phyloP scores from a whole-genome alignment of 2,113 vertebrate species.

The Nibea coibor region DNA sequence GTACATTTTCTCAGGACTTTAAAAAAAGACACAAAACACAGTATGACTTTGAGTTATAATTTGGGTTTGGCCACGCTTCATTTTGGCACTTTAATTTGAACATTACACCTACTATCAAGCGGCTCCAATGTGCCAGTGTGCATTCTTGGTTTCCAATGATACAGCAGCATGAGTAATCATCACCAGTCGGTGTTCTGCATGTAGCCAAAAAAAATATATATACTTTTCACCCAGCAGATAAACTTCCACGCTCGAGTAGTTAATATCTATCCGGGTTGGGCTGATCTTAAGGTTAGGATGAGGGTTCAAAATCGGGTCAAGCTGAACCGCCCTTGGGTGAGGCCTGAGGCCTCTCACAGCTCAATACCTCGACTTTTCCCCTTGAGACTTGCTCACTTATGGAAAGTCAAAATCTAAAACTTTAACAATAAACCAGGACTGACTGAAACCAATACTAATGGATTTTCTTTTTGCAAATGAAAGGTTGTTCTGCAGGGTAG shows the following conservation, averaged over 20 bases:
- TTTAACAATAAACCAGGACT: background rate
- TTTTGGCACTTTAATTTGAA: background rate
- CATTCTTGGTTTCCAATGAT: background rate
- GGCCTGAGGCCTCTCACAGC: background rate
- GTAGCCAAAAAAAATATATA: background rate
- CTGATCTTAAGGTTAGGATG: background rate
- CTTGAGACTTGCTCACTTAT: background rate
- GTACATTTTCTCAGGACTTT: background rate
- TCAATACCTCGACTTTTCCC: background rate
- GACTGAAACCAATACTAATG: conserved; percentile 10
- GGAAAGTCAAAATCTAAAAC: background rate
- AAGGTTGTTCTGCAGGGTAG: background rate
- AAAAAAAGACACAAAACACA: background rate
- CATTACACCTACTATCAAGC: background rate
- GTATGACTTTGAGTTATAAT: background rate
- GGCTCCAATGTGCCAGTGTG: background rate
- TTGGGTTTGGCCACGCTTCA: background rate
- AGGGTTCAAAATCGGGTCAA: background rate
- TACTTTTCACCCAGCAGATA: background rate
- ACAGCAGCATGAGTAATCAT: background rate
- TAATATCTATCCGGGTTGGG: background rate
- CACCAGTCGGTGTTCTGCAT: background rate
- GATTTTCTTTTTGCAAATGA: background rate
- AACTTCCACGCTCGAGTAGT: background rate
- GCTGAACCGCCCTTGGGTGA: background rate